A percentile compares a stretch with the other conserved stretches of the same genome.
Evolutionary conservation across 1,140 invertebrate species (phyloP).

Genomic region (Diorhabda elongata): DNA sequence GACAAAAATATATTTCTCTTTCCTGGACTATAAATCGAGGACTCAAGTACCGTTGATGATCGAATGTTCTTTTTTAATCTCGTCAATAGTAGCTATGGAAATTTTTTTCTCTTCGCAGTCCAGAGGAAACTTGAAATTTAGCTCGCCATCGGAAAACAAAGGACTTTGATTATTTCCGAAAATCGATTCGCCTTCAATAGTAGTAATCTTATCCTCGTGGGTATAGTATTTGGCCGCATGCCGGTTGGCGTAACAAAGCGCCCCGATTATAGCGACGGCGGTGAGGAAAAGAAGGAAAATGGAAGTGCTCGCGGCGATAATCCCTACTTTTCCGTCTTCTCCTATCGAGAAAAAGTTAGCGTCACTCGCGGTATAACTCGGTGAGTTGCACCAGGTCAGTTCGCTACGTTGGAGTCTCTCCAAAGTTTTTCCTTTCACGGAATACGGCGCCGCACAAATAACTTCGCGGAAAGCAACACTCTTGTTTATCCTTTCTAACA

Average conservation of each 20-base stretch:
- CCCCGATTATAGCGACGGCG: conserved; percentile 50
- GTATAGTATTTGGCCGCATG: conserved; percentile 70
- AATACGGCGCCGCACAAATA: conserved; percentile 52
- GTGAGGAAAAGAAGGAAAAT: conserved; percentile 53
- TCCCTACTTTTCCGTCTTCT: conserved; percentile 54
- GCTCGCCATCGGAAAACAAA: conserved; percentile 41
- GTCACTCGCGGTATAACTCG: conserved; percentile 37
- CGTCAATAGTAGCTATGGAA: conserved; percentile 45
- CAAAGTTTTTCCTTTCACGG: conserved; percentile 51
- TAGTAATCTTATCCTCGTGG: conserved; percentile 59
- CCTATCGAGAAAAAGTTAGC: conserved; percentile 45
- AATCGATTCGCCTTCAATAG: conserved; percentile 49
- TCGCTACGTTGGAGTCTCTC: conserved; percentile 48
- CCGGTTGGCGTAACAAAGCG: conserved; percentile 56
- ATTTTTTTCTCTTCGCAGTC: conserved; percentile 39
- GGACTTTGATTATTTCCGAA: conserved; percentile 48
- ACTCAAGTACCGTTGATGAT: conserved; percentile 40
- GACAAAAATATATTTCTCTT: no score
- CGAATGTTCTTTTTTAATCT: conserved; percentile 44
- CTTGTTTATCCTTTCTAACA: conserved; percentile 53
- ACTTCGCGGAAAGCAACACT: conserved; percentile 50
- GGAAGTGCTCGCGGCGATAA: conserved; percentile 56
- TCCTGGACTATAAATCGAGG: not conserved
- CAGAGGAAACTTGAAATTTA: conserved; percentile 46
- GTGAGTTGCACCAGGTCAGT: conserved; percentile 52